Evolutionary conservation across 2,888 invertebrate genomes (phyloP), one percentile per base, ranked within the genome.

Genomic region (Xestia xanthographa): DNA sequence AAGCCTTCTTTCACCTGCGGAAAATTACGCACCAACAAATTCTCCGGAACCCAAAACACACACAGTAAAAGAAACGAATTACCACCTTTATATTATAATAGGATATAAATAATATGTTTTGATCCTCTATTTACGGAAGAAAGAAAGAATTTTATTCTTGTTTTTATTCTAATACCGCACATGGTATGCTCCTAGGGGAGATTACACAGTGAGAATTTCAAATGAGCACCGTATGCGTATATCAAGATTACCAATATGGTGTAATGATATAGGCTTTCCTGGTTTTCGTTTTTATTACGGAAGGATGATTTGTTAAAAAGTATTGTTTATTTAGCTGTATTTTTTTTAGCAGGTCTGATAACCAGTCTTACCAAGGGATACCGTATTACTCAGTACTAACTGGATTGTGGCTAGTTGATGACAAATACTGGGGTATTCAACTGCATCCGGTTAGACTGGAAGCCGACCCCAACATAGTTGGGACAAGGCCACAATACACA

Each of bases 121-220:
- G 73, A 75, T 75, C 75, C 71, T 45, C 45, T 34, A 75, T 65
- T 73, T 75, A 58, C 58, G 14, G n/a, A 53, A 60, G 48, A 63
- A 71, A 72, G n/a, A 60, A 9, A 8, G 72, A 66, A 78, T 69
- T 58, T 17, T 63, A 29, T 82, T 66, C 68, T 69, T 74, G 62
- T 75, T 81, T 84, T 79, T 75, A 67, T 83, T 77, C 12, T 53
- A 60, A 72, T 56, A n/a, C 43, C 43, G 41, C 62, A 29, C 17
- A 50, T 29, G 53, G 67, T 75, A 29, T 45, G 62, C 65, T 34
- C 74, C 74, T 65, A 26, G 0, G 74, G 72, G 29, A 76, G 77
- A 80, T 77, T 74, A 86, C 78, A 48, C 53, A 63, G 63, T 60
- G 50, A 77, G 84, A 86, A 86, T 86, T 77, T 78, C 48, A 81